Percentiles rank a stretch among this genome's conserved stretches.
Evolutionary conservation across 2,113 vertebrate species (phyloP).

Genomic region (Ageneiosus marmoratus): DNA sequence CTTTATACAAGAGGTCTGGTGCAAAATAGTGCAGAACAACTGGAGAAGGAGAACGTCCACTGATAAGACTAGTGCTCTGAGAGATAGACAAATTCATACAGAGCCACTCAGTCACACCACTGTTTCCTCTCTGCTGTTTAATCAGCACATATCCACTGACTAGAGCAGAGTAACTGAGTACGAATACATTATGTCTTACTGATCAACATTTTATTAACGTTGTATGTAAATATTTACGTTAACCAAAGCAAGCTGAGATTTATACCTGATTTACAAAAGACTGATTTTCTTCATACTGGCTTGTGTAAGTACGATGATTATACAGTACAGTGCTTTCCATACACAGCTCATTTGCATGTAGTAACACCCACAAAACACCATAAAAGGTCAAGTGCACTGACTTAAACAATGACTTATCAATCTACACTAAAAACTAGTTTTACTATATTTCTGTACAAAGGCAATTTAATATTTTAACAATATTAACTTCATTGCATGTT

Average conservation of each 20-base stretch:
- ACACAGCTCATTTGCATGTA: background rate
- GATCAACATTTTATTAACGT: background rate
- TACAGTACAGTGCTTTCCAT: background rate
- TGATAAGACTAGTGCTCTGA: slow-evolving; percentile 3
- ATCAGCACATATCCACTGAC: slow-evolving; percentile 42
- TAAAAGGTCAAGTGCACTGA: background rate
- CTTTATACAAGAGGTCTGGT: slow-evolving; percentile 20
- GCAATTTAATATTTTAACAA: background rate
- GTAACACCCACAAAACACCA: background rate
- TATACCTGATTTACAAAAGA: background rate
- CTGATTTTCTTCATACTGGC: background rate
- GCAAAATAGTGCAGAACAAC: slow-evolving; percentile 31
- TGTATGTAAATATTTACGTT: background rate
- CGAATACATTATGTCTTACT: background rate
- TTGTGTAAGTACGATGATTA: background rate
- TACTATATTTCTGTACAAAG: background rate
- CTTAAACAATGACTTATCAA: background rate
- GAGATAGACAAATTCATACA: background rate
- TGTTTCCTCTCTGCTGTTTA: slow-evolving; percentile 39
- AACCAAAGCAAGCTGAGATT: background rate
- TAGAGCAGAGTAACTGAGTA: background rate
- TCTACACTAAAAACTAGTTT: background rate
- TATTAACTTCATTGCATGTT: no score
- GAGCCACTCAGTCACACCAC: slow-evolving; percentile 34
- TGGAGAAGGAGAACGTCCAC: slow-evolving; percentile 25